Percentiles rank a stretch among this genome's conserved stretches.
Conservation (phyloP, 2,888 invertebrate genomes). For the Agrypnus murinus region DNA sequence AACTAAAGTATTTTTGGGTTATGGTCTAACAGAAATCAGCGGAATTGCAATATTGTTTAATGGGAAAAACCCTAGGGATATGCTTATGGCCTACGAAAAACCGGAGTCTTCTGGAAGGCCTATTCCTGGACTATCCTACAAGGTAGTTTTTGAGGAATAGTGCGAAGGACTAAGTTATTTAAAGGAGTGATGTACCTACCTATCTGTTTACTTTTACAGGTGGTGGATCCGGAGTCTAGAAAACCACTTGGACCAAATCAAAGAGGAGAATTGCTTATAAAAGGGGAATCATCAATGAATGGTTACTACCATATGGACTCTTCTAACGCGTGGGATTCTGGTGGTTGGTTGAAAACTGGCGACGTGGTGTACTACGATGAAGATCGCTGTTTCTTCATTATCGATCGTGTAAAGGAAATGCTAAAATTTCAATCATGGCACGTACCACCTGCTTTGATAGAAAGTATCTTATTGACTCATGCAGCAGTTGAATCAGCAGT, state of each 20-base stretch:
- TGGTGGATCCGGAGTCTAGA: conserved; percentile 71
- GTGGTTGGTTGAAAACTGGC: conserved; percentile 73
- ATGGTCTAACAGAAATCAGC: conserved; percentile 65
- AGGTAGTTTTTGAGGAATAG: conserved; percentile 54
- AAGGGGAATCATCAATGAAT: conserved; percentile 65
- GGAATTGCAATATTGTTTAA: not conserved
- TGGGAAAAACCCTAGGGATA: not conserved
- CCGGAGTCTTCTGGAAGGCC: conserved; percentile 45
- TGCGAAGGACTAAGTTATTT: too few relatives aligned
- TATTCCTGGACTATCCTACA: conserved; percentile 60
- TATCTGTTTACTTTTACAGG: conserved; percentile 63
- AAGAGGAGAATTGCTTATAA: conserved; percentile 73
- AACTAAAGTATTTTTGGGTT: conserved; percentile 61
- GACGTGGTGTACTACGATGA: conserved; percentile 74
- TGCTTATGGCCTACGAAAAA: not conserved
- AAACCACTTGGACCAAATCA: conserved; percentile 70
- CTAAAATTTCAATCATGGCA: conserved; percentile 60
- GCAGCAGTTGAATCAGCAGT: conserved; percentile 52
- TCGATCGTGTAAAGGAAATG: conserved; percentile 73
- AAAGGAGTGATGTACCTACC: not conserved
- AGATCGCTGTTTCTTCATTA: conserved; percentile 71
- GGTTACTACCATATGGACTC: conserved; percentile 72
- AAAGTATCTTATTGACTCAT: conserved; percentile 55
- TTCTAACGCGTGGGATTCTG: conserved; percentile 66
- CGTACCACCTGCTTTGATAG: conserved; percentile 55